These are phyloP conservation scores for Callinectes sapidus DNA, from an alignment of 2,888 invertebrate species.

Conservation along the genomic window DNA sequence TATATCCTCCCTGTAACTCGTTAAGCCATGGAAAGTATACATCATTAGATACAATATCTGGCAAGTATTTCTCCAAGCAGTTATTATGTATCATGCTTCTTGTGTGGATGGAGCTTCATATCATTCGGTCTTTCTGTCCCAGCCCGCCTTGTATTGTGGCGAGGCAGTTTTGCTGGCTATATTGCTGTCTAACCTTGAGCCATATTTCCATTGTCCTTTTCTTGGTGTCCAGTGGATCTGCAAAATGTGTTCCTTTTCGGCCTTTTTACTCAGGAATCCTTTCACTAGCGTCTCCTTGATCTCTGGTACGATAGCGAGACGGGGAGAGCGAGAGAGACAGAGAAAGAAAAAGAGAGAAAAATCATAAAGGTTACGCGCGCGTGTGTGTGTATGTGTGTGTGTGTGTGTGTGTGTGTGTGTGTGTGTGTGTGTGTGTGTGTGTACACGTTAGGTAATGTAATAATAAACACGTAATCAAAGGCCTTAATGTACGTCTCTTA, in stretches of 20 bases:
- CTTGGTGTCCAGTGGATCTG: not conserved
- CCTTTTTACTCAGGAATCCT: constrained; percentile 4
- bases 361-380: not conserved
- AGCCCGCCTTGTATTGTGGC: not conserved
- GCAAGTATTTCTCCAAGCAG: not conserved
- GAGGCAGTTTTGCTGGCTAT: not conserved
- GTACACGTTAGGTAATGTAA: too few species aligned
- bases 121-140: not conserved
- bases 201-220: constrained; percentile 24
- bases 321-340: not conserved
- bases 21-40: not conserved
- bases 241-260: not conserved
- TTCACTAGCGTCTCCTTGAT: not conserved
- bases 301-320: not conserved
- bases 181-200: not conserved
- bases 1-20: not conserved
- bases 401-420: too few species aligned
- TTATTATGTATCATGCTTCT: too few species aligned
- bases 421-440: too few species aligned
- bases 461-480: too few species aligned
- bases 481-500: too few species aligned
- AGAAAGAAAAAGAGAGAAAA: not conserved
- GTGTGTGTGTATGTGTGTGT: too few species aligned
- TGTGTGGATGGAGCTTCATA: not conserved
- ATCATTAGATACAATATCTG: not conserved